These are phyloP conservation scores for Limonius californicus DNA, from an alignment of 1,140 invertebrate species.

Conservation along the genomic window DNA sequence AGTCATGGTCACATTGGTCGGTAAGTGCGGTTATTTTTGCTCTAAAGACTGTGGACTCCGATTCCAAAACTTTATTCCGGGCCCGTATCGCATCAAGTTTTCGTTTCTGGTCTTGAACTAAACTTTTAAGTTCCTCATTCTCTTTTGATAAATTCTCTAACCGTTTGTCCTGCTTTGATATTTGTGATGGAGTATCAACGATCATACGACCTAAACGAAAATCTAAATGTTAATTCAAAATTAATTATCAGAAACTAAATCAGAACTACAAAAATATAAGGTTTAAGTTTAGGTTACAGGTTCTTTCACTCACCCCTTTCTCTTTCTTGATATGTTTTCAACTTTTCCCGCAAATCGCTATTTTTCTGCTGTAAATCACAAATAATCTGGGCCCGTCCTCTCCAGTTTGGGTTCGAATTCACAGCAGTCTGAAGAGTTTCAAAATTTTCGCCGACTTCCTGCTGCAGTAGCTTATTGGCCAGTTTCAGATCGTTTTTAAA, in stretches of 20 bases:
- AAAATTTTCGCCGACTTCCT: conserved; percentile 60
- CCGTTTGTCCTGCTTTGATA: conserved; percentile 2
- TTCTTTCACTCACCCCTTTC: conserved; percentile 17
- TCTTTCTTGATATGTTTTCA: conserved; percentile 40
- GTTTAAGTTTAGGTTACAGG: not conserved
- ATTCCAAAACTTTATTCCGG: conserved; percentile 55
- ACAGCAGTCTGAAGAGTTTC: conserved; percentile 31
- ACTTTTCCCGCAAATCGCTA: conserved; percentile 57
- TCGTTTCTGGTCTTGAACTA: conserved; percentile 51
- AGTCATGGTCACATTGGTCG: conserved; percentile 56
- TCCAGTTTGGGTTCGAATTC: conserved; percentile 53
- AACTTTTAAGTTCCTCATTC: conserved; percentile 46
- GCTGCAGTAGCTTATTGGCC: conserved; percentile 61
- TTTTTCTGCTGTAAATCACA: conserved; percentile 61
- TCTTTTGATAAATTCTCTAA: conserved; percentile 44
- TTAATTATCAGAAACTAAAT: no score
- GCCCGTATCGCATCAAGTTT: conserved; percentile 56
- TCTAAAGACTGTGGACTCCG: conserved; percentile 49
- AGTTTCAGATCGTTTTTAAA: conserved; percentile 60
- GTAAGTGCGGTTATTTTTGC: conserved; percentile 38
- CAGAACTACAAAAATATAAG: not conserved
- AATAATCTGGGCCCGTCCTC: conserved; percentile 69
- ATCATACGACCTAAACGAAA: not conserved
- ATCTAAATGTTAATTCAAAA: not conserved
- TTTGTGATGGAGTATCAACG: not conserved